Evolutionary conservation across 2,113 vertebrate species (phyloP), one percentile per base, ranked within the genome.

Genomic region (Prochilodus magdalenae): DNA sequence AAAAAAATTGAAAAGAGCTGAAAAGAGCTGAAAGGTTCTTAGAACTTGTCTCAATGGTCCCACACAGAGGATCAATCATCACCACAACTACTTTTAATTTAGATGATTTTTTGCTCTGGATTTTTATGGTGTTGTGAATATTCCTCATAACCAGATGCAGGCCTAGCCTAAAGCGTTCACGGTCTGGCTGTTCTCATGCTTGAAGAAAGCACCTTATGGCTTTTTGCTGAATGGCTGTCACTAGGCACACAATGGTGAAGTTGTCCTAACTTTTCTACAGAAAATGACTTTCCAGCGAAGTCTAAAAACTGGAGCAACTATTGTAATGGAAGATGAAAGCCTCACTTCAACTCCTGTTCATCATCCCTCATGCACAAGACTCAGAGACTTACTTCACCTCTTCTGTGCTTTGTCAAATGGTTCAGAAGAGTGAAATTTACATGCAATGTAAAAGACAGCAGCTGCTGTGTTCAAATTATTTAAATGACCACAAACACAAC

Each of bases 271-370:
- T 40, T 72, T n/a, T 62, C 22, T 36, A 4, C 7, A 70, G 11
- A 30, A 77, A 78, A 69, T 55, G 47, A 4, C 22, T 70, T 24
- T 44, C 16, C 55, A 55, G 51, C 59, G 14, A 70, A 79, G 30
- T 15, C 30, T 40, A 44, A 69, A 69, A 79, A 22, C 65, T 70
- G 30, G 24, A 57, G 65, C 53, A 70, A 26, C n/a, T 13, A 20
- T 70, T 47, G 53, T 59, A n/a, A 18, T 33, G 36, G 24, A 59
- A 71, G 67, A 59, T 70, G 66, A 70, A 70, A 70, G 36, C 57
- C 40, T 67, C 65, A 36, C 40, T 60, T 47, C 20, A 0, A 24
- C 22, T 26, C 26, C 57, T 16, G 1, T 26, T 24, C 1, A 66
- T 75, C 57, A 60, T 62, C 30, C 11, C 51, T 53, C 65, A 67